These are phyloP conservation scores for Zosterops japonicus DNA, from an alignment of 2,113 vertebrate genomes.

Conservation along the genomic window DNA sequence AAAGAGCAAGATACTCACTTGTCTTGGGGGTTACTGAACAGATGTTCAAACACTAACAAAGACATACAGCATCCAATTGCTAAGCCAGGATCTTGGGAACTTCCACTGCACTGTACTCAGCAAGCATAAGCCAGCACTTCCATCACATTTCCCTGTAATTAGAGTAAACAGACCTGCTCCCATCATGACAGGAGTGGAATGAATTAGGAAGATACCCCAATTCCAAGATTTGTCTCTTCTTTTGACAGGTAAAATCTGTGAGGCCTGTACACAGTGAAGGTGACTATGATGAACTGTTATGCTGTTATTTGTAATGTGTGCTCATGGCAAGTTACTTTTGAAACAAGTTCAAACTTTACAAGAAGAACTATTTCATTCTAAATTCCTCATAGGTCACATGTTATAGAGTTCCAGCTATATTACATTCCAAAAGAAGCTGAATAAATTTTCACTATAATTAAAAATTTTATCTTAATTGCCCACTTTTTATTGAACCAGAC, in stretches of 20 bases:
- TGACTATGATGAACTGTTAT: not conserved
- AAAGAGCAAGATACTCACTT: not conserved
- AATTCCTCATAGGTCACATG: not conserved
- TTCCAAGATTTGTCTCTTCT: not conserved
- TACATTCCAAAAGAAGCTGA: not conserved
- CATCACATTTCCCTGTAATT: not conserved
- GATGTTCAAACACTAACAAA: conserved; percentile 22
- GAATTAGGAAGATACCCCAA: not conserved
- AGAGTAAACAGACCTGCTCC: not conserved
- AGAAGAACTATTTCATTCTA: not conserved
- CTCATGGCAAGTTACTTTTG: not conserved
- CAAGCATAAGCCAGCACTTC: not conserved
- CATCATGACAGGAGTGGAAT: not conserved
- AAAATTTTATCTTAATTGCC: not conserved
- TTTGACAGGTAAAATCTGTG: not conserved
- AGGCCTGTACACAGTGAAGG: not conserved
- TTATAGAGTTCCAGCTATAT: not conserved
- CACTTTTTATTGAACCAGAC: not conserved
- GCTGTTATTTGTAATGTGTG: not conserved
- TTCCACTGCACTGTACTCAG: not conserved
- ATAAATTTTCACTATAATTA: not conserved
- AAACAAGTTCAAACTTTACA: not conserved
- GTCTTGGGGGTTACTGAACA: not conserved
- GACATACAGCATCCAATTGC: not conserved
- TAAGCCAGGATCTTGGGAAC: not conserved